These are phyloP conservation scores for Malacoctenus gilli DNA, from an alignment of 2,797 vertebrate species.

Conservation along the genomic window DNA sequence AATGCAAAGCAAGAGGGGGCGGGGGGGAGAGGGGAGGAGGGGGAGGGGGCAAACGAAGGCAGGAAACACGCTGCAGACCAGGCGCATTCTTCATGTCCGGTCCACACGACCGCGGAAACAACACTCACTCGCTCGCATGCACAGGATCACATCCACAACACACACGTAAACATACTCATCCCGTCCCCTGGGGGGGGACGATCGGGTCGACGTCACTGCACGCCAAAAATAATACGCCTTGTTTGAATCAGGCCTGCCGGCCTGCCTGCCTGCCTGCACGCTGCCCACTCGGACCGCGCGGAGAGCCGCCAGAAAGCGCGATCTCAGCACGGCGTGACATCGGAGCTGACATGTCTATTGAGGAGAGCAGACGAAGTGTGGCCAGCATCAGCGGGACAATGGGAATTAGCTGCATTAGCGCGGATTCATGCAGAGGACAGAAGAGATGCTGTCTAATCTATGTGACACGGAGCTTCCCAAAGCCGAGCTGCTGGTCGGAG, in stretches of 20 bases:
- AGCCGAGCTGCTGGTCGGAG: no score
- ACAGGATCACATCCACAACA: conserved; percentile 56
- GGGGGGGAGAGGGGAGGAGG: conserved; percentile 53
- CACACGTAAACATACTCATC: conserved; percentile 54
- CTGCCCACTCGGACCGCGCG: conserved; percentile 2
- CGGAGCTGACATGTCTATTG: conserved; percentile 43
- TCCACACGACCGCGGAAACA: conserved; percentile 67
- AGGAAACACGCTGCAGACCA: conserved; percentile 74
- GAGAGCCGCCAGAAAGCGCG: conserved; percentile 16
- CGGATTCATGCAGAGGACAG: conserved; percentile 15
- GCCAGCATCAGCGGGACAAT: conserved; percentile 29
- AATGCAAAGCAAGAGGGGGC: conserved; percentile 60
- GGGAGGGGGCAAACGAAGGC: conserved; percentile 64
- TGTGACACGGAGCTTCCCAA: background rate
- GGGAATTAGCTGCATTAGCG: conserved; percentile 40
- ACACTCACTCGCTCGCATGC: conserved; percentile 57
- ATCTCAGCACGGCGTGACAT: conserved; percentile 46
- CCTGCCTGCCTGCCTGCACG: no score
- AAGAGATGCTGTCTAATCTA: conserved; percentile 13
- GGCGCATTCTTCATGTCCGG: conserved; percentile 56
- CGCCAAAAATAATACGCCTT: conserved; percentile 14
- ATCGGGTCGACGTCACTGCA: conserved; percentile 24
- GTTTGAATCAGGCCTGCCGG: conserved; percentile 14
- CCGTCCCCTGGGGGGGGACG: conserved; percentile 21
- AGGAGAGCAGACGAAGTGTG: conserved; percentile 45